Evolutionary conservation across 2,797 vertebrate species (phyloP).

Genomic region (Nyctalus aviator): DNA sequence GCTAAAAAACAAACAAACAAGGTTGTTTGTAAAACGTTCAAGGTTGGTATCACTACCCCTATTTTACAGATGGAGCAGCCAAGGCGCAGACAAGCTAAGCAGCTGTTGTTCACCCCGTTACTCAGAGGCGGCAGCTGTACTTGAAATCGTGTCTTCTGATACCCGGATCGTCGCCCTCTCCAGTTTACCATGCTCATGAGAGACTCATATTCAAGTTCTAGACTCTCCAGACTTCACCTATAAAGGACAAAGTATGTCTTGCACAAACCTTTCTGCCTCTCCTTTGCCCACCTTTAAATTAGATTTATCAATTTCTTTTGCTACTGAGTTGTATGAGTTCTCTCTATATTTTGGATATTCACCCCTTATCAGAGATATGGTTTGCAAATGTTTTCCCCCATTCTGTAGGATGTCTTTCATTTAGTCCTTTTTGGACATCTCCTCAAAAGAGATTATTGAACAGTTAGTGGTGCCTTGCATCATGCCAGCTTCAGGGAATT

Average conservation of each 20-base stretch:
- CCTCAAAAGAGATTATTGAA: background rate
- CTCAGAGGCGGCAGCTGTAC: background rate
- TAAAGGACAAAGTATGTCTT: constrained; percentile 40
- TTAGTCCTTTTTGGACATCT: background rate
- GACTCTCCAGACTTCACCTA: background rate
- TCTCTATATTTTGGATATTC: background rate
- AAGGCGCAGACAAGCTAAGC: background rate
- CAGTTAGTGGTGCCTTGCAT: background rate
- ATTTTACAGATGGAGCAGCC: background rate
- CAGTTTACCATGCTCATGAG: background rate
- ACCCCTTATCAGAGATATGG: background rate
- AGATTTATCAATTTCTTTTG: background rate
- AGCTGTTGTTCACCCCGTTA: background rate
- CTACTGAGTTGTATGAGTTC: background rate
- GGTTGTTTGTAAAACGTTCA: too few relatives aligned
- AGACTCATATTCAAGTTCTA: background rate
- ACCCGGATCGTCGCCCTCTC: background rate
- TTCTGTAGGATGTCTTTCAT: background rate
- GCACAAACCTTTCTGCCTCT: background rate
- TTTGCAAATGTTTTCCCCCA: background rate
- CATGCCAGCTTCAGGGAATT: background rate
- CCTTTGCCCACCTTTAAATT: background rate
- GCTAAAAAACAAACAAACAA: background rate
- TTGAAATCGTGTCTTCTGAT: background rate
- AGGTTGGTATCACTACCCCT: background rate